Conservation (phyloP, 2,888 invertebrate species). For the Caenorhabditis doughertyi region DNA sequence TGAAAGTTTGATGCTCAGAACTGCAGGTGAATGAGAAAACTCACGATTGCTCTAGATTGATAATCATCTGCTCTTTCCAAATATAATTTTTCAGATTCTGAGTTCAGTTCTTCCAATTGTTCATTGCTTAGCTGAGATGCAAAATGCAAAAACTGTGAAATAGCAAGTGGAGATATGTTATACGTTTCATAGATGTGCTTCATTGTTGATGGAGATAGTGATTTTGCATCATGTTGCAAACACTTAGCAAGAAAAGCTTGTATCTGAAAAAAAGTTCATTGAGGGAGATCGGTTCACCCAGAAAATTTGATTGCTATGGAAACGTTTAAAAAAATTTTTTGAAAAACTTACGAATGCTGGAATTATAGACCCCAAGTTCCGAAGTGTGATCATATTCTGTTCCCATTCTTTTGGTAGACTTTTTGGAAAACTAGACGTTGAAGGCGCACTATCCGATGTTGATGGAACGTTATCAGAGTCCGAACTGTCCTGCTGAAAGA, state of each 20-base stretch:
- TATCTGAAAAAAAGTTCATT: conserved; percentile 22
- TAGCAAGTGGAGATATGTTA: background rate
- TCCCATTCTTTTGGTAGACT: conserved; percentile 12
- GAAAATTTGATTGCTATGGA: too few relatives aligned
- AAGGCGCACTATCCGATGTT: background rate
- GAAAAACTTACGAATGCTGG: conserved; percentile 21
- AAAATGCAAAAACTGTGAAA: conserved; percentile 19
- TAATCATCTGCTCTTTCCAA: background rate
- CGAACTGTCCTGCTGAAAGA: conserved; percentile 6
- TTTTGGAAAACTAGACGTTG: background rate
- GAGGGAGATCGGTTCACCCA: background rate
- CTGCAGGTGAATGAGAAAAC: background rate
- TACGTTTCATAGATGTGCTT: conserved; percentile 19
- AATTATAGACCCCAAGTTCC: conserved; percentile 1
- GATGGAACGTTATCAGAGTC: conserved; percentile 6
- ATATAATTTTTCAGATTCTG: conserved; percentile 1
- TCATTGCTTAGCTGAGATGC: background rate
- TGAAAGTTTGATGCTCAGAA: background rate
- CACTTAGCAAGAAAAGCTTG: conserved; percentile 44
- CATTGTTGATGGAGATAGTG: background rate
- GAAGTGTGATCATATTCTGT: background rate
- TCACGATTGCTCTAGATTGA: conserved; percentile 4
- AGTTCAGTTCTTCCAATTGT: conserved; percentile 15
- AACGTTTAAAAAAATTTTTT: too few relatives aligned
- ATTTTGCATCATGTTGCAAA: background rate